Conservation (phyloP, 2,888 invertebrate species). For the Papilio protenor region DNA sequence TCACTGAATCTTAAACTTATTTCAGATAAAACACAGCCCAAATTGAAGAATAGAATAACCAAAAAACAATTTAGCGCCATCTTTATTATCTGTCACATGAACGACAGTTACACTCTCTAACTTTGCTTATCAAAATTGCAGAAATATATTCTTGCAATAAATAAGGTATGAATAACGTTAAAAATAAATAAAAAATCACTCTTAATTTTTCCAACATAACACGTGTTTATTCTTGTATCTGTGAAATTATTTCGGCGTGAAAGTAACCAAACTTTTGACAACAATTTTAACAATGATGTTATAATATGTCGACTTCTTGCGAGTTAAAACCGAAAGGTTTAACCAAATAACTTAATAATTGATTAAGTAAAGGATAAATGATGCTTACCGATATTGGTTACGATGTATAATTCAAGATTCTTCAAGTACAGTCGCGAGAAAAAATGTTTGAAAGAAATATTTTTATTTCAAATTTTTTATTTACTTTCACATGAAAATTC, state of each 20-base stretch:
- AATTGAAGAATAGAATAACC: constrained; percentile 61
- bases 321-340: neutral
- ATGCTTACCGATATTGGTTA: constrained; percentile 8
- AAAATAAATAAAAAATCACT: constrained; percentile 71
- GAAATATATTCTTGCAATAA: constrained; percentile 77
- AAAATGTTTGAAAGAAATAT: neutral
- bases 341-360: constrained; percentile 39
- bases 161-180: constrained; percentile 74
- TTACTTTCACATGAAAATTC: too few species aligned
- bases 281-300: neutral
- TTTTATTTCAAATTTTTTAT: neutral
- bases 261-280: neutral
- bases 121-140: constrained; percentile 69
- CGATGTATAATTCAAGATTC: constrained; percentile 5
- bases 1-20: constrained; percentile 73
- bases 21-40: constrained; percentile 68
- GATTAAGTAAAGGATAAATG: constrained; percentile 25
- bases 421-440: constrained; percentile 1
- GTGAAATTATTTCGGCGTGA: neutral
- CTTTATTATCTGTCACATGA: constrained; percentile 54
- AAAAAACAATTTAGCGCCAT: constrained; percentile 61
- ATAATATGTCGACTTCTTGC: neutral
- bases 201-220: constrained; percentile 74
- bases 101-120: constrained; percentile 63
- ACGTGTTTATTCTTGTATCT: neutral